phyloP scores from a whole-genome alignment of 2,113 vertebrate species.

The Oryzias woworae region DNA sequence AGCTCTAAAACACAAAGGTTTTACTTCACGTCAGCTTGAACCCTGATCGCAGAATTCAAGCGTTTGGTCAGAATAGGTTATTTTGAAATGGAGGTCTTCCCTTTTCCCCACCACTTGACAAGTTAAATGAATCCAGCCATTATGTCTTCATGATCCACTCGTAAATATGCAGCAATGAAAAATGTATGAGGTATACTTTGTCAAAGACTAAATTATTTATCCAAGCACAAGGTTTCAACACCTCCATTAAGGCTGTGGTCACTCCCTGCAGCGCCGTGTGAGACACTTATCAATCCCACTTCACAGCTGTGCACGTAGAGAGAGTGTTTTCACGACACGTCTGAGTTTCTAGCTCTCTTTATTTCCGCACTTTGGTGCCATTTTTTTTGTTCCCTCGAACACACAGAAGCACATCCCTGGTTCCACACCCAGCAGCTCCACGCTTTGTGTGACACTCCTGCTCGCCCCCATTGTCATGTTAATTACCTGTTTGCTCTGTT shows the following conservation, averaged over 20 bases:
- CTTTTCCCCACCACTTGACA: slow-evolving; percentile 22
- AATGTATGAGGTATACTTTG: slow-evolving; percentile 71
- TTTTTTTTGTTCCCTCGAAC: slow-evolving; percentile 20
- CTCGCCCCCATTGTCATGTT: slow-evolving; percentile 69
- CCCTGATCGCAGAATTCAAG: slow-evolving; percentile 18
- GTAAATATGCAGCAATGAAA: slow-evolving; percentile 66
- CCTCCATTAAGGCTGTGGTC: slow-evolving; percentile 64
- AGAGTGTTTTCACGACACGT: slow-evolving; percentile 46
- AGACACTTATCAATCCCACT: slow-evolving; percentile 35
- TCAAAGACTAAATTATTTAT: slow-evolving; percentile 68
- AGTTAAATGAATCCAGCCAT: slow-evolving; percentile 44
- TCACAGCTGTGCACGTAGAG: background rate
- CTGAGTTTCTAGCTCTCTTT: slow-evolving; percentile 52
- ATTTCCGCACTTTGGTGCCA: slow-evolving; percentile 33
- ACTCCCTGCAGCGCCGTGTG: slow-evolving; percentile 38
- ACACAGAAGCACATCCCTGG: slow-evolving; percentile 42
- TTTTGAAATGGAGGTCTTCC: slow-evolving; percentile 10
- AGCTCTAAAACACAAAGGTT: background rate
- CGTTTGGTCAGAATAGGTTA: slow-evolving; percentile 6
- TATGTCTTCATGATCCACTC: slow-evolving; percentile 45
- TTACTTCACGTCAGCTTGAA: slow-evolving; percentile 6
- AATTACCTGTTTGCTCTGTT: slow-evolving; percentile 67
- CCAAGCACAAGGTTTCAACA: slow-evolving; percentile 54
- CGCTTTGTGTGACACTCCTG: slow-evolving; percentile 60
- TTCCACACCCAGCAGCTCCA: slow-evolving; percentile 23